These are phyloP conservation scores for Phalacrocorax aristotelis DNA, from an alignment of 2,113 vertebrate genomes.

Conservation along the genomic window DNA sequence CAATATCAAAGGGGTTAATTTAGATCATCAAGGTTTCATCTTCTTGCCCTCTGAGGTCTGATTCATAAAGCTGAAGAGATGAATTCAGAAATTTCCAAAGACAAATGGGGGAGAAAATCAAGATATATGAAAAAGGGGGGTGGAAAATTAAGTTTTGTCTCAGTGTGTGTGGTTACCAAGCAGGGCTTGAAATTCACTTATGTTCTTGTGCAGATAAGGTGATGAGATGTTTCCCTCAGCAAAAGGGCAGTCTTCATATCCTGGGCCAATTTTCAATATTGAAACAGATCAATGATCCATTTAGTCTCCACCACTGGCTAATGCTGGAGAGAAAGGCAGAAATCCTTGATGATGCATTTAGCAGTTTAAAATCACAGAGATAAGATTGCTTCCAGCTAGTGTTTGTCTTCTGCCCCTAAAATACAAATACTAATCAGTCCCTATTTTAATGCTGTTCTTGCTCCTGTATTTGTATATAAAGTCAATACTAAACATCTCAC, in stretches of 20 bases:
- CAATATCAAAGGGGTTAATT: constrained; percentile 57
- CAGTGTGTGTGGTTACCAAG: constrained; percentile 52
- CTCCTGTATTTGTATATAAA: not conserved
- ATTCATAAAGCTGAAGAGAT: constrained; percentile 60
- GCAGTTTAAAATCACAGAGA: not conserved
- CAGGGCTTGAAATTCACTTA: constrained; percentile 57
- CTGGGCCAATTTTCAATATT: not conserved
- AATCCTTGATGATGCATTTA: not conserved
- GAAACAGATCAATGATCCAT: constrained; percentile 11
- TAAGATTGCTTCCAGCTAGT: not conserved
- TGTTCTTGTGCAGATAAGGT: constrained; percentile 19
- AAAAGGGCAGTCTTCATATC: not conserved
- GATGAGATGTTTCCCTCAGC: constrained; percentile 18
- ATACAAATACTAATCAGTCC: not conserved
- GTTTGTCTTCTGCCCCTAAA: constrained; percentile 8
- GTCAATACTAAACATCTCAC: not conserved
- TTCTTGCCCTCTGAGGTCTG: constrained; percentile 49
- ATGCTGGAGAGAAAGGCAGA: not conserved
- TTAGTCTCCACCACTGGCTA: not conserved
- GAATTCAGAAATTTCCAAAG: constrained; percentile 53
- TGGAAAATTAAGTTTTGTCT: constrained; percentile 53
- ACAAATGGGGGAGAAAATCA: constrained; percentile 58
- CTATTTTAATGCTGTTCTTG: not conserved
- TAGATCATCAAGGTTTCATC: constrained; percentile 38
- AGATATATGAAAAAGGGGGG: constrained; percentile 51